Evolutionary conservation across 2,797 vertebrate species (phyloP), one percentile per base, ranked within the genome.

Genomic region (Amazona ochrocephala): DNA sequence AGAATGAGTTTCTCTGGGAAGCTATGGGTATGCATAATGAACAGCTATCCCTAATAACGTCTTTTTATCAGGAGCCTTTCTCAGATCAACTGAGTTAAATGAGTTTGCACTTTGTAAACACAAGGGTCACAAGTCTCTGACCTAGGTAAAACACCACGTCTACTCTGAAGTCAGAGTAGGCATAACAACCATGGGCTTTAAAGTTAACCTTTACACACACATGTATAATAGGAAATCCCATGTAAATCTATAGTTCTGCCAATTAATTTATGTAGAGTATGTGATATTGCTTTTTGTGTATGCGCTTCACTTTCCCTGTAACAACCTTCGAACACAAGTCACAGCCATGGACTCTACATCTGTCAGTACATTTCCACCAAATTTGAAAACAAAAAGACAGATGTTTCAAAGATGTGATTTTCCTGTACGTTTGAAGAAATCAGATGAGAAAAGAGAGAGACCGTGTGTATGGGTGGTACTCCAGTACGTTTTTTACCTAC

Each of bases 21-120:
- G 70, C 85, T 84, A 79, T 91, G 82, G 94, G 29, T 85, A 92
- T 87, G 87, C 92, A 94, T 94, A 95, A 93, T 86, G 87, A 95
- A 71, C 30, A 94, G 82, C 84, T 93, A 93, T 86, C 65, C 78
- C 82, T 91, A 82, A 84, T 84, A 93, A 93, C 61, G 53, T 91
- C 81, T 83, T 96, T 87, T 85, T 80, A 93, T 89, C 53, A 51
- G 37, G 24, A 62, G 16, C 92, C 45, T 78, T 93, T 87, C 68
- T 92, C 27, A 88, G 79, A 85, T 94, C 89, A 83, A 37, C 42
- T 81, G 76, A 91, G 66, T 86, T 91, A 91, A 95, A 91, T 92
- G 80, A 80, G 27, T 70, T 92, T 89, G 45, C 58, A 58, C 42
- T 89, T 62, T 30, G 70, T 73, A 91, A 95, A 85, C 77, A 85